Evolutionary conservation across 2,113 vertebrate species (phyloP).

Genomic region (Anolis carolinensis): DNA sequence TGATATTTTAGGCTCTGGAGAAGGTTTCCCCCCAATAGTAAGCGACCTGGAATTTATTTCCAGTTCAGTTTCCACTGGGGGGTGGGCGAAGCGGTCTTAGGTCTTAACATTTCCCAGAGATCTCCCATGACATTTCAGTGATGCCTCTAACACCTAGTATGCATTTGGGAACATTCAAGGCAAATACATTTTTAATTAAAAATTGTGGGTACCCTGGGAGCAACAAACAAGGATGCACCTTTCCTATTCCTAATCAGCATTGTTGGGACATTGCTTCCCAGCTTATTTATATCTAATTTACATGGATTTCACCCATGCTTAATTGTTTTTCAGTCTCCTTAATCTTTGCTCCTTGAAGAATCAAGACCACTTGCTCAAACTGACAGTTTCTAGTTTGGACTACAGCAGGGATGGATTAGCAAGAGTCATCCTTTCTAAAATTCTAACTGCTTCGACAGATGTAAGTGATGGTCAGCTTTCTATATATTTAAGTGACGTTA

Average conservation of each 20-base stretch:
- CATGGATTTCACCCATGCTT: constrained; percentile 29
- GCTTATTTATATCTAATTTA: not conserved
- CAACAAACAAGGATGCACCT: too few relatives aligned
- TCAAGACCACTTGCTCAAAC: constrained; percentile 94
- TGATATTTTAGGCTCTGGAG: too few relatives aligned
- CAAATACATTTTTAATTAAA: too few relatives aligned
- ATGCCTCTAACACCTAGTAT: too few relatives aligned
- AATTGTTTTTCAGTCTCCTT: constrained; percentile 84
- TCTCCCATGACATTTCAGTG: too few relatives aligned
- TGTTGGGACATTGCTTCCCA: not conserved
- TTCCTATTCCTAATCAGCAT: not conserved
- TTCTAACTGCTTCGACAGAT: constrained; percentile 93
- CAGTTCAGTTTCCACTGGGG: too few relatives aligned
- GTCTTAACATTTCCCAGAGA: too few relatives aligned
- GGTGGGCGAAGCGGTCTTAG: too few relatives aligned
- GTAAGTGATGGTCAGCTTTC: constrained; percentile 74
- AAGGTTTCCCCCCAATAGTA: too few relatives aligned
- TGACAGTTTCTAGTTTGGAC: constrained; percentile 95
- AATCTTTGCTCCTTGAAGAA: constrained; percentile 97
- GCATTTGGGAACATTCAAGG: too few relatives aligned
- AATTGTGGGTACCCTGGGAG: too few relatives aligned
- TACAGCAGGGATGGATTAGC: constrained; percentile 96
- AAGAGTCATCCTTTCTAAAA: constrained; percentile 97
- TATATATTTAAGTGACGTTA: not conserved
- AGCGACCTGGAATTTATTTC: too few relatives aligned